Evolutionary conservation across 1,140 invertebrate genomes (phyloP), one percentile per base, ranked within the genome.

Genomic region (Pararge aegeria): DNA sequence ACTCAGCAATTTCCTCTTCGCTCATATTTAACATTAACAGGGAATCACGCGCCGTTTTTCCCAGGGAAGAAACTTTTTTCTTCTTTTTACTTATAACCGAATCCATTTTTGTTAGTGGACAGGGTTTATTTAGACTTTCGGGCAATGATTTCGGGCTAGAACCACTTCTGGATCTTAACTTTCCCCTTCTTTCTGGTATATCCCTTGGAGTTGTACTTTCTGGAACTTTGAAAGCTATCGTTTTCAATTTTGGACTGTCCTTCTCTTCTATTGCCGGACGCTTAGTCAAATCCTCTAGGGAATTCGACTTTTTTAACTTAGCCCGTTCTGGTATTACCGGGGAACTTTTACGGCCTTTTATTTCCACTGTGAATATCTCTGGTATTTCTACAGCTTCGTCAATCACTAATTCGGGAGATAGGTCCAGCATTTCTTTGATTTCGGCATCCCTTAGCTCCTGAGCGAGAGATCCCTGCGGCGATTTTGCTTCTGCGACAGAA

Each of bases 141-240:
- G 87, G 86, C 13, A 90, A 60, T 10, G 84, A 88, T 73, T 90
- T 90, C 0, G 89, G 89, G 55, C 87, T 90, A 0, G 83, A 85
- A 6, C 87, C 84, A 30, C 79, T 83, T 46, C 83, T 64, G 4
- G 78, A 68, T 0, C 87, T 64, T 6, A 89, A 55, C 60, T 82
- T 86, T 0, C 60, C 40, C 5, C 75, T 56, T 24, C 81, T 61
- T 38, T 87, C 74, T 0, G 86, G 86, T 44, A 89, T 89, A 63
- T 87, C 84, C 30, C 79, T 55, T 0, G 87, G 87, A 2, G 73
- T 81, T 0, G 80, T 77, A 16, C 74, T 75, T 40, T 89, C 87
- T 0, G 84, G 87, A 0, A 89, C 73, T 76, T 89, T 80, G 38
- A 89, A 87, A 1, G 66, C 84, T 48, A 89, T 89, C 5, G 75